These are phyloP conservation scores for Sturnus vulgaris DNA, from an alignment of 2,113 vertebrate species.

Conservation along the genomic window DNA sequence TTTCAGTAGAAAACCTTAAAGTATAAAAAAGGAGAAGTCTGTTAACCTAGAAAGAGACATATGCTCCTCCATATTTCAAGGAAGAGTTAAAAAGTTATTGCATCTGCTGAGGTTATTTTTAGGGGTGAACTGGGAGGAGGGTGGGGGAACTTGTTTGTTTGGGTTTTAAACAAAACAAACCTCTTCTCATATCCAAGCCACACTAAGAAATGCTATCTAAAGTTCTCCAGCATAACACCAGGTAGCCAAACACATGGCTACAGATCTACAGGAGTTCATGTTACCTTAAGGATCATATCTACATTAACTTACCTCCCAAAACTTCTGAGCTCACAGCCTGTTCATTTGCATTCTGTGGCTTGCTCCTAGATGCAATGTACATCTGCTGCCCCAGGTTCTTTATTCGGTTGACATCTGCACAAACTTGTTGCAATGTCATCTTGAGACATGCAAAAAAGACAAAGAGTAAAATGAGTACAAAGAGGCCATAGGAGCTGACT, in stretches of 20 bases:
- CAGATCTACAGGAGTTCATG: background rate
- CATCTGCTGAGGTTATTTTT: background rate
- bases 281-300: background rate
- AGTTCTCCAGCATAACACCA: background rate
- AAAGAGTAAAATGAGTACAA: background rate
- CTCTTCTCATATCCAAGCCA: background rate
- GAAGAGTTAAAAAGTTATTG: background rate
- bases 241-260: background rate
- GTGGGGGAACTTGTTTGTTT: background rate
- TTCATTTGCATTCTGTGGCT: background rate
- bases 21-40: background rate
- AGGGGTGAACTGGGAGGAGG: rapidly evolving
- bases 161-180: background rate
- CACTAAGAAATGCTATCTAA: background rate
- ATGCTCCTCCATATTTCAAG: background rate
- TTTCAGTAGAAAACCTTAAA: background rate
- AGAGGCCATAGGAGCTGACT: background rate
- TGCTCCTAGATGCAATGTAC: constrained; percentile 75
- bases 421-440: constrained; percentile 84
- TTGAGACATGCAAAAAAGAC: background rate
- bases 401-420: constrained; percentile 79
- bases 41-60: background rate
- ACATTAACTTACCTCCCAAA: constrained; percentile 16
- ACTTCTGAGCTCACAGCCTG: background rate
- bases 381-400: constrained; percentile 81